Percentiles rank a stretch among this genome's conserved stretches.
Evolutionary conservation across 2,113 vertebrate species (phyloP).

Genomic region (Psephotus haematonotus): DNA sequence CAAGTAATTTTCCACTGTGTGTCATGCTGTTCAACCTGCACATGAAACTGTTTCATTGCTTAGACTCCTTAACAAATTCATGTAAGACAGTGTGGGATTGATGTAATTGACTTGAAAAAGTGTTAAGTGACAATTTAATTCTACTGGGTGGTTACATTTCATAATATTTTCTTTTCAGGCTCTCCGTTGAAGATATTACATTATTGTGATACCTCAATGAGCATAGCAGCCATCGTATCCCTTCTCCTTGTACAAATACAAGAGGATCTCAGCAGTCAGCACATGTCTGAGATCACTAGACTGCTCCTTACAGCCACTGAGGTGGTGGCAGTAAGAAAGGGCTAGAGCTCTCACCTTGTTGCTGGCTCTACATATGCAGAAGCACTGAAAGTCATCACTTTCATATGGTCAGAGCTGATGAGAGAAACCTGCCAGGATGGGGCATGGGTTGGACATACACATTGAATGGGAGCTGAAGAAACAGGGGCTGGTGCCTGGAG

Average conservation of each 20-base stretch:
- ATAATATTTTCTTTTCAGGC: conserved; percentile 3
- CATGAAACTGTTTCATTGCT: background rate
- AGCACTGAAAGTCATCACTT: fast-evolving
- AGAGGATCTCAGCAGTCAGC: background rate
- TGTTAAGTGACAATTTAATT: conserved; percentile 9
- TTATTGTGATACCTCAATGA: background rate
- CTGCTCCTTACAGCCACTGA: background rate
- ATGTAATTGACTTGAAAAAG: background rate
- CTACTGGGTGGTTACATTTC: background rate
- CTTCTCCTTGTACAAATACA: background rate
- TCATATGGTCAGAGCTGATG: background rate
- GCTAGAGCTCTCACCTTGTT: background rate
- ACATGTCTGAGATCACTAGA: background rate
- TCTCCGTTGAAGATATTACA: background rate
- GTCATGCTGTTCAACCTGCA: background rate
- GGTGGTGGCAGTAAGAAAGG: background rate
- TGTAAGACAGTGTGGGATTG: background rate
- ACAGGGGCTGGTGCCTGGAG: background rate
- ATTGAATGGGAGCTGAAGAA: background rate
- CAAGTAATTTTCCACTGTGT: background rate
- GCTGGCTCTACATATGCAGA: background rate
- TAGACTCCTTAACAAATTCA: background rate
- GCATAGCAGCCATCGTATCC: background rate
- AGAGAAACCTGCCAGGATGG: background rate
- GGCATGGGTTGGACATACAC: background rate